Evolutionary conservation across 2,888 invertebrate species (phyloP).

Genomic region (Blastobasis adustella): DNA sequence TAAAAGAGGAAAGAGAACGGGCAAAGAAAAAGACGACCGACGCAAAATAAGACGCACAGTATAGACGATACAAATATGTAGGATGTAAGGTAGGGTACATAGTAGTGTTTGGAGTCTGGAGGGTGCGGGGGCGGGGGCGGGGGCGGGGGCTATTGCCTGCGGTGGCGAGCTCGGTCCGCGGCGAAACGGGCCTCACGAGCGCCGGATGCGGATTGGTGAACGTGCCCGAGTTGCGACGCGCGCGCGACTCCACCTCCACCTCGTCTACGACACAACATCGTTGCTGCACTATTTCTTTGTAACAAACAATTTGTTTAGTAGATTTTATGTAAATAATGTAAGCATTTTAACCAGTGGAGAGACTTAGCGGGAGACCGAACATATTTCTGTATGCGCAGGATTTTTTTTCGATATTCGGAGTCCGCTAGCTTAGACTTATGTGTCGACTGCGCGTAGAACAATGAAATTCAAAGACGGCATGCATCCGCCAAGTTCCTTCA

Average conservation of each 20-base stretch:
- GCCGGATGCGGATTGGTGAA: constrained; percentile 63
- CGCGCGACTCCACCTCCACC: constrained; percentile 47
- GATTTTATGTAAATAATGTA: not conserved
- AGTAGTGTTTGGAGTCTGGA: not conserved
- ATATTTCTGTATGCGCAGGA: too few relatives aligned
- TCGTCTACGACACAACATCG: constrained; percentile 27
- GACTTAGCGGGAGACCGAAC: too few relatives aligned
- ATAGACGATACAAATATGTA: not conserved
- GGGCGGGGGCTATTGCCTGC: constrained; percentile 42
- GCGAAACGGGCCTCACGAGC: constrained; percentile 52
- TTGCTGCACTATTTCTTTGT: not conserved
- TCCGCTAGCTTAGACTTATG: too few relatives aligned
- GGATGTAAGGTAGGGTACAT: constrained; percentile 4
- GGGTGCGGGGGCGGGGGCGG: not conserved
- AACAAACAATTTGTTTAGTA: not conserved
- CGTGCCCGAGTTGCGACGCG: constrained; percentile 61
- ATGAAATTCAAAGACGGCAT: too few relatives aligned
- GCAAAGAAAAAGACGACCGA: constrained; percentile 4
- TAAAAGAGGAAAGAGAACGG: constrained; percentile 11
- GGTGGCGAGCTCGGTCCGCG: constrained; percentile 64
- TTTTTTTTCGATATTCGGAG: too few relatives aligned
- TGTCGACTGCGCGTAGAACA: too few relatives aligned
- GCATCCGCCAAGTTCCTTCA: too few relatives aligned
- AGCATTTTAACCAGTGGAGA: too few relatives aligned
- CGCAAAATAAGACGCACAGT: constrained; percentile 5